Percentiles rank a stretch among this genome's conserved stretches.
Evolutionary conservation across 1,140 invertebrate genomes (phyloP).

Genomic region (Argopecten irradians): DNA sequence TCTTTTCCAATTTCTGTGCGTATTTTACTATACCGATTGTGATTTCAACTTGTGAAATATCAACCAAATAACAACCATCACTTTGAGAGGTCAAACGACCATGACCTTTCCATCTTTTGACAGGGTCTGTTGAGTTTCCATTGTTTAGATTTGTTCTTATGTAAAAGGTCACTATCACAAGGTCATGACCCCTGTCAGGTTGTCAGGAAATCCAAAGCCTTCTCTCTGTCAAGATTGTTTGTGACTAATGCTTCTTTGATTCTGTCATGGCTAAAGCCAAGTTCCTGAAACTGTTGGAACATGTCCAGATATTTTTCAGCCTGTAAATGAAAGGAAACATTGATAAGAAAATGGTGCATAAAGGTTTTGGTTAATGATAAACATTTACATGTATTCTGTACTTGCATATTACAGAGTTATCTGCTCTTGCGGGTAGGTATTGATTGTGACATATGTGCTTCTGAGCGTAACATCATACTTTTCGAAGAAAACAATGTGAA

Average conservation of each 20-base stretch:
- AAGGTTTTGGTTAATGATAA: too few relatives aligned
- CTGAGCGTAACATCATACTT: too few relatives aligned
- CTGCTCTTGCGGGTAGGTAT: too few relatives aligned
- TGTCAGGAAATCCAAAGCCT: constrained; percentile 87
- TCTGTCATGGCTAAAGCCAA: constrained; percentile 88
- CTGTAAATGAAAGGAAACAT: constrained; percentile 55
- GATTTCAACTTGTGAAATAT: background rate
- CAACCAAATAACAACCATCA: background rate
- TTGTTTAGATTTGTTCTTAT: background rate
- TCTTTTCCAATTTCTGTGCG: background rate
- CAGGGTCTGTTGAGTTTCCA: background rate
- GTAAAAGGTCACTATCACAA: background rate
- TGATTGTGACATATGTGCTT: too few relatives aligned
- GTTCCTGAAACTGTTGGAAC: constrained; percentile 85
- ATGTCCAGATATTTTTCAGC: constrained; percentile 79
- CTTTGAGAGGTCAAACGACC: background rate
- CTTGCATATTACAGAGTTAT: too few relatives aligned
- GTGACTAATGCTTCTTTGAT: constrained; percentile 86
- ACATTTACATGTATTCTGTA: too few relatives aligned
- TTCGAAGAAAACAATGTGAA: too few relatives aligned
- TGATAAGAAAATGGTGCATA: too few relatives aligned
- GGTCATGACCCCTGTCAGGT: background rate
- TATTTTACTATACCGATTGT: background rate
- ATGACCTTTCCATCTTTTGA: background rate
- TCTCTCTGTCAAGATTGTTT: constrained; percentile 89